Percentiles rank a stretch among this genome's conserved stretches.
Evolutionary conservation across 2,888 invertebrate species (phyloP).

Genomic region (Drosophila testacea): DNA sequence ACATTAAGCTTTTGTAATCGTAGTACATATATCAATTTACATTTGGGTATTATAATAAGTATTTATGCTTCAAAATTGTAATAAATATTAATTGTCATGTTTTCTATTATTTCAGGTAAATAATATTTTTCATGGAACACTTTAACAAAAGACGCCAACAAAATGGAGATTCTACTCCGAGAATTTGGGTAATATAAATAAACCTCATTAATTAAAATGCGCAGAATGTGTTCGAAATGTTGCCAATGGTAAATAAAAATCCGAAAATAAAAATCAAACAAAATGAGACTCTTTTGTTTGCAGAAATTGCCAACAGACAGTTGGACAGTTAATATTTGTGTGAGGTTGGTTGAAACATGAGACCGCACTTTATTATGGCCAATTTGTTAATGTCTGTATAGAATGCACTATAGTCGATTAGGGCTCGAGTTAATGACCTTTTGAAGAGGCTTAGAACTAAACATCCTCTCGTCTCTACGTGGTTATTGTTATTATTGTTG

Average conservation of each 20-base stretch:
- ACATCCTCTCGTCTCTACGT: slow-evolving; percentile 11
- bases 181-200: slow-evolving; percentile 47
- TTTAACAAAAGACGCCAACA: slow-evolving; percentile 14
- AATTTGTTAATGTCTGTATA: slow-evolving; percentile 63
- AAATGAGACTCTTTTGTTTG: slow-evolving; percentile 60
- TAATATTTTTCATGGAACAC: slow-evolving; percentile 54
- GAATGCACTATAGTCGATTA: slow-evolving; percentile 50
- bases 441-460: slow-evolving; percentile 36
- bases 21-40: slow-evolving; percentile 15
- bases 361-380: slow-evolving; percentile 63
- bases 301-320: slow-evolving; percentile 41
- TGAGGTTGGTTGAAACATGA: slow-evolving; percentile 58
- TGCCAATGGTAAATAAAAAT: slow-evolving; percentile 46
- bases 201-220: slow-evolving; percentile 56
- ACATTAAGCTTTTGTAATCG: not conserved
- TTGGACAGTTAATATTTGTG: slow-evolving; percentile 14
- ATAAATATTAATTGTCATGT: slow-evolving; percentile 42
- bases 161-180: slow-evolving; percentile 12
- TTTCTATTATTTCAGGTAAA: slow-evolving; percentile 70
- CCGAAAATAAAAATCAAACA: slow-evolving; percentile 17
- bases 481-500: slow-evolving; percentile 6
- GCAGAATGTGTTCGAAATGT: slow-evolving; percentile 50
- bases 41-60: not conserved
- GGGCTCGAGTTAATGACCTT: slow-evolving; percentile 48
- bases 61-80: slow-evolving; percentile 21